Percentiles rank a stretch among this genome's conserved stretches.
phyloP scores from a whole-genome alignment of 2,888 invertebrate genomes.

The Ctenicera cuprea region DNA sequence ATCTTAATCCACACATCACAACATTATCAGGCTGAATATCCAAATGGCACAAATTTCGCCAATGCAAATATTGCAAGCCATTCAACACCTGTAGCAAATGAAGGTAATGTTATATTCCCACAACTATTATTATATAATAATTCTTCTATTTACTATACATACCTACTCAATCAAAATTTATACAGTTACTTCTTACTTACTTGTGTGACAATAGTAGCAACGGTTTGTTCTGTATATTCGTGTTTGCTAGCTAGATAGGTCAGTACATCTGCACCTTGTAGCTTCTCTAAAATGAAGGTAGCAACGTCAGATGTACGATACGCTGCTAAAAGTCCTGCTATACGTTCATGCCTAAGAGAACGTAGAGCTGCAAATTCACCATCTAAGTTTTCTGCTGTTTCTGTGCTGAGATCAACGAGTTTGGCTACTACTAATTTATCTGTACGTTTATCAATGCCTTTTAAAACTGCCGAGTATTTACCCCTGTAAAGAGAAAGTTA shows the following conservation, averaged over 20 bases:
- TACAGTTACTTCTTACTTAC: no score
- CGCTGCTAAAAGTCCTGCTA: slow-evolving; percentile 84
- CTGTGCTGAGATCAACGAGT: slow-evolving; percentile 81
- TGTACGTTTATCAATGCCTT: slow-evolving; percentile 84
- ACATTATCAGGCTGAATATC: slow-evolving; percentile 97
- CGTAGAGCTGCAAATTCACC: slow-evolving; percentile 90
- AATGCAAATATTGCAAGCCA: slow-evolving; percentile 95
- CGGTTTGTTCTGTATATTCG: slow-evolving; percentile 94
- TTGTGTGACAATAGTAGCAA: slow-evolving; percentile 91
- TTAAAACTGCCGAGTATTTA: slow-evolving; percentile 89
- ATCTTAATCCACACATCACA: slow-evolving; percentile 90
- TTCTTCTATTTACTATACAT: no score
- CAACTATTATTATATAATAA: no score
- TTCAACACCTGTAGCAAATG: slow-evolving; percentile 79
- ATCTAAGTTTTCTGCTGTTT: slow-evolving; percentile 80
- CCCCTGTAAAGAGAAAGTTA: slow-evolving; percentile 78
- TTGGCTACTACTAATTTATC: slow-evolving; percentile 90
- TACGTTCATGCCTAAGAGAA: slow-evolving; percentile 90
- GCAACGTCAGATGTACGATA: slow-evolving; percentile 83
- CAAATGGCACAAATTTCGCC: slow-evolving; percentile 92
- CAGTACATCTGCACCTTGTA: slow-evolving; percentile 94
- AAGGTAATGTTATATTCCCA: not conserved
- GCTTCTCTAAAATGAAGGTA: slow-evolving; percentile 85
- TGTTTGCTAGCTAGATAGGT: slow-evolving; percentile 92
- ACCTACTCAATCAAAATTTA: not conserved